Evolutionary conservation across 2,888 invertebrate species (phyloP), one percentile per base, ranked within the genome.

Genomic region (Cosmorhoe ocellata): DNA sequence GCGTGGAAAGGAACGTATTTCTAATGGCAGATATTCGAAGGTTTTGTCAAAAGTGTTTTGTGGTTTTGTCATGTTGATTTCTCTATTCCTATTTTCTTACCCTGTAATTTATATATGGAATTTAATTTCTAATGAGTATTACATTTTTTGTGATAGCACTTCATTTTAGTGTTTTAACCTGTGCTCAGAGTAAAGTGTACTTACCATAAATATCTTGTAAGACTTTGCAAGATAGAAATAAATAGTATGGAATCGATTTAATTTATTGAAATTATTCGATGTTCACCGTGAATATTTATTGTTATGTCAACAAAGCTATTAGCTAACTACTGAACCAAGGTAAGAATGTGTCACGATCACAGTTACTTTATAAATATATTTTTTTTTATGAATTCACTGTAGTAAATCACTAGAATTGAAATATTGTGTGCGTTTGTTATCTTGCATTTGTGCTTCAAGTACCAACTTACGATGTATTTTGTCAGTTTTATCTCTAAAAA

Each of bases 281-380:
- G 72, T 76, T 79, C 71, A 67, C 72, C 70, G 74, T 77, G 81
- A 78, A 81, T 79, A 76, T 58, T 75, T 79, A 81, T 74, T 76
- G 70, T 66, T 76, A 81, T 78, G 76, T 82, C 81, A 80, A 83
- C 77, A 80, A 80, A 80, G 74, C 76, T 76, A 86, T 86, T 81
- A 85, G 76, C 74, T 81, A 80, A 73, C 74, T 64, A 63, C 61
- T 69, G 53, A 61, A 52, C 59, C 67, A 66, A 84, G 81, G 86
- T 88, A 65, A 76, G 71, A 61, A 42, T 13, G 47, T 55, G 57
- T 56, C 42, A 30, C 51, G 49, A 59, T 48, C 40, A 36, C 28
- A 18, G 11, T 49, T 55, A 31, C 37, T 13, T 39, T 31, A 34
- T n/a, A 44, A 53, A 44, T 37, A 8, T n/a, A n/a, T n/a, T n/a